A percentile compares a stretch with the other conserved stretches of the same genome.
These are phyloP conservation scores for Parus major DNA, from an alignment of 2,113 vertebrate species.

Conservation along the genomic window DNA sequence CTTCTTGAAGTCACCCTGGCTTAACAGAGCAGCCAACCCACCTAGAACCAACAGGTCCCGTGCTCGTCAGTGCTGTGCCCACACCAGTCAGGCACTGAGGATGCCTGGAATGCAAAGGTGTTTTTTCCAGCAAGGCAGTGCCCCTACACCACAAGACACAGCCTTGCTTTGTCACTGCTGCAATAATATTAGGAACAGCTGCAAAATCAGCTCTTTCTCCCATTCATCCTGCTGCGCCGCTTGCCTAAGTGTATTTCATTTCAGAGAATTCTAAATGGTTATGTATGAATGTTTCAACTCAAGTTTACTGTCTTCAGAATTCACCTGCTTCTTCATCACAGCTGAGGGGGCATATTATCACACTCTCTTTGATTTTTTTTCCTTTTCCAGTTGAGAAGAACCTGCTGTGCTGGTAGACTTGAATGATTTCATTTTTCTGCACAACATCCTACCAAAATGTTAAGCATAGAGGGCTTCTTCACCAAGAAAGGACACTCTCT, in stretches of 20 bases:
- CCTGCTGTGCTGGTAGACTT: neutral
- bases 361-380: neutral
- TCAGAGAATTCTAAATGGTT: neutral
- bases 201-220: neutral
- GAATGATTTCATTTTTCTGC: neutral
- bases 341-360: neutral
- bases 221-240: neutral
- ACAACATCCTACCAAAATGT: neutral
- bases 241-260: neutral
- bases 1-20: too few species aligned
- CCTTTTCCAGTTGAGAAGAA: neutral
- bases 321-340: neutral
- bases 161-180: neutral
- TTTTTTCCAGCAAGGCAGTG: neutral
- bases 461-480: neutral
- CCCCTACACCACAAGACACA: neutral
- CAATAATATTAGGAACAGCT: neutral
- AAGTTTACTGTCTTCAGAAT: neutral
- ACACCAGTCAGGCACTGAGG: neutral
- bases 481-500: neutral
- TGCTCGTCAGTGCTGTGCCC: accelerated
- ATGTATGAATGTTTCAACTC: neutral
- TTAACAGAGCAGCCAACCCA: neutral
- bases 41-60: accelerated
- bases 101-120: neutral